These are phyloP conservation scores for Parthenolecanium corni DNA, from an alignment of 2,888 invertebrate genomes.

Conservation along the genomic window DNA sequence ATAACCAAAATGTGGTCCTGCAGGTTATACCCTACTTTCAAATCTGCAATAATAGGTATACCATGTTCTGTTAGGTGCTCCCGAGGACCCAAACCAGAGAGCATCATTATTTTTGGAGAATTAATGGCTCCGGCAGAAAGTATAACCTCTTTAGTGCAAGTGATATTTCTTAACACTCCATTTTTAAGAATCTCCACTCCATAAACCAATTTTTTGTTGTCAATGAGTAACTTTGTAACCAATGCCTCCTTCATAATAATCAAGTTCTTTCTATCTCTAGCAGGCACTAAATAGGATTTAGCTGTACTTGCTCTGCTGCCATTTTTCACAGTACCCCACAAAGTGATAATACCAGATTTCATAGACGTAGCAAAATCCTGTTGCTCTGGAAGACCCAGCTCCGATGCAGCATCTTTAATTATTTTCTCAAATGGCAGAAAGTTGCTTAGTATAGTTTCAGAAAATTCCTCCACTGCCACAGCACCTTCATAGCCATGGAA, in stretches of 20 bases:
- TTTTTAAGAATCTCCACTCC: slow-evolving; percentile 51
- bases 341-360: slow-evolving; percentile 80
- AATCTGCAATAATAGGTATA: slow-evolving; percentile 67
- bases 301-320: slow-evolving; percentile 63
- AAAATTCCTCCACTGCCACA: background rate
- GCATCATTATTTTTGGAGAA: slow-evolving; percentile 84
- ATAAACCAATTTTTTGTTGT: slow-evolving; percentile 59
- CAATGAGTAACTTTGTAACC: slow-evolving; percentile 44
- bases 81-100: slow-evolving; percentile 70
- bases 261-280: slow-evolving; percentile 62
- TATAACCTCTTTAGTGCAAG: slow-evolving; percentile 75
- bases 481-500: slow-evolving; percentile 1
- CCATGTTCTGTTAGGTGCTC: slow-evolving; percentile 56
- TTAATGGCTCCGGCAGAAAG: slow-evolving; percentile 84
- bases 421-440: background rate
- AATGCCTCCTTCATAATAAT: slow-evolving; percentile 73
- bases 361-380: slow-evolving; percentile 75
- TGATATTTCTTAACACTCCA: slow-evolving; percentile 52
- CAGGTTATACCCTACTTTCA: slow-evolving; percentile 72
- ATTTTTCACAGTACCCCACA: slow-evolving; percentile 49
- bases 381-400: slow-evolving; percentile 66
- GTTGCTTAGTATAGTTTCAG: background rate
- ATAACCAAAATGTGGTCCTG: slow-evolving; percentile 75
- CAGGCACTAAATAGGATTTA: slow-evolving; percentile 74
- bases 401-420: slow-evolving; percentile 54